A percentile compares a stretch with the other conserved stretches of the same genome.
phyloP scores from a whole-genome alignment of 2,113 vertebrate species.

The Nothocercus julius region DNA sequence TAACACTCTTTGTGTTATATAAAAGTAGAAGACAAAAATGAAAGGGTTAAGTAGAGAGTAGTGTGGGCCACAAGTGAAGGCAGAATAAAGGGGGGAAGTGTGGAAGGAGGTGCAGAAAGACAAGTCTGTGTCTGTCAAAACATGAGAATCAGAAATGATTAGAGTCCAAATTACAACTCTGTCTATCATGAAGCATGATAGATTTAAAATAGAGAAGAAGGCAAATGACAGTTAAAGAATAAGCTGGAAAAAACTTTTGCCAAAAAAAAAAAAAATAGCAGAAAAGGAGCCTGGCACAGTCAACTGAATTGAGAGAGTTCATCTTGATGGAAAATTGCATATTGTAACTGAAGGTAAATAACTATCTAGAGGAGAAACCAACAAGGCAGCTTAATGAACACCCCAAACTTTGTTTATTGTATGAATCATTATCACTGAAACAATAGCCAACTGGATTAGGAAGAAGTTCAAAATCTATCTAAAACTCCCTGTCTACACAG shows the following conservation, averaged over 20 bases:
- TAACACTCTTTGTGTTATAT: not conserved
- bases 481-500: not conserved
- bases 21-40: constrained; percentile 5
- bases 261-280: constrained; percentile 40
- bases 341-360: constrained; percentile 39
- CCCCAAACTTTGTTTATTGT: constrained; percentile 19
- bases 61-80: constrained; percentile 37
- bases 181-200: constrained; percentile 67
- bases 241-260: constrained; percentile 44
- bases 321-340: not conserved
- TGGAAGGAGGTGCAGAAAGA: constrained; percentile 62
- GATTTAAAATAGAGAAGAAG: constrained; percentile 66
- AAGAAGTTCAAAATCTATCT: constrained; percentile 16
- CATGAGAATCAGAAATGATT: constrained; percentile 69
- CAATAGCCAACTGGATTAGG: not conserved
- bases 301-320: not conserved
- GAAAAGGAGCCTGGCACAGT: not conserved
- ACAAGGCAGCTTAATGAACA: constrained; percentile 33
- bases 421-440: constrained; percentile 9
- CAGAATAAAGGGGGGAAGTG: constrained; percentile 48
- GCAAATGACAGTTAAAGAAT: constrained; percentile 64
- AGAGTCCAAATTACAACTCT: constrained; percentile 73
- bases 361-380: not conserved
- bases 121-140: constrained; percentile 68
- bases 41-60: constrained; percentile 48